Conservation (phyloP, 2,113 vertebrate species). For the Pitta sordida region DNA sequence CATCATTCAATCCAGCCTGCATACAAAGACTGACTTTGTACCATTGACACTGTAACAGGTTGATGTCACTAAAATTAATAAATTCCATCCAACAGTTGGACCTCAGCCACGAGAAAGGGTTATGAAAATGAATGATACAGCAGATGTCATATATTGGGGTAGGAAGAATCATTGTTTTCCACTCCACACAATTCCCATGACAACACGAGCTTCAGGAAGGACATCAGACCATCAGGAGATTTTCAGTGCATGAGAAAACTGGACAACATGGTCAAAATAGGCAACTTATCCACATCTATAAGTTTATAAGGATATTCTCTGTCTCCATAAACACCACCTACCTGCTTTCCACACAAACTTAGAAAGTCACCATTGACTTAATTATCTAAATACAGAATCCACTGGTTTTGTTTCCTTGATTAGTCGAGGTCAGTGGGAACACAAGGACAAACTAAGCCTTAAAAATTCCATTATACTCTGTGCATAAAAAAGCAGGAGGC, state of each 20-base stretch:
- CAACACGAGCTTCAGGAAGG: slow-evolving; percentile 7
- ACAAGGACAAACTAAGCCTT: neutral
- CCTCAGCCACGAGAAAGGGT: neutral
- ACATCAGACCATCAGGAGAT: neutral
- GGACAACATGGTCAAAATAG: neutral
- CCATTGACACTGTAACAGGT: neutral
- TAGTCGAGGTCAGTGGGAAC: neutral
- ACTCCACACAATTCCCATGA: slow-evolving; percentile 5
- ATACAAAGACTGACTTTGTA: slow-evolving; percentile 27
- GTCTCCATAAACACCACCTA: neutral
- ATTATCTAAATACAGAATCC: neutral
- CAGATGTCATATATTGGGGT: neutral
- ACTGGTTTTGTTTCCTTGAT: neutral
- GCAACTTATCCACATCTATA: neutral
- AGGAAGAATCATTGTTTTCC: slow-evolving; percentile 13
- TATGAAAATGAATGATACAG: slow-evolving; percentile 46
- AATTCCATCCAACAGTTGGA: slow-evolving; percentile 15
- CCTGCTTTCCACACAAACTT: neutral
- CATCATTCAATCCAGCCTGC: neutral
- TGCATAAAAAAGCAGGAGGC: neutral
- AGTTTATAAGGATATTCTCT: neutral
- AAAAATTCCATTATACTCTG: neutral
- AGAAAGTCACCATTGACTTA: neutral
- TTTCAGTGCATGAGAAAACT: slow-evolving; percentile 10
- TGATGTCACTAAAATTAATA: slow-evolving; percentile 41